Conservation (phyloP, 2,113 vertebrate species). For the Arenaria interpres region DNA sequence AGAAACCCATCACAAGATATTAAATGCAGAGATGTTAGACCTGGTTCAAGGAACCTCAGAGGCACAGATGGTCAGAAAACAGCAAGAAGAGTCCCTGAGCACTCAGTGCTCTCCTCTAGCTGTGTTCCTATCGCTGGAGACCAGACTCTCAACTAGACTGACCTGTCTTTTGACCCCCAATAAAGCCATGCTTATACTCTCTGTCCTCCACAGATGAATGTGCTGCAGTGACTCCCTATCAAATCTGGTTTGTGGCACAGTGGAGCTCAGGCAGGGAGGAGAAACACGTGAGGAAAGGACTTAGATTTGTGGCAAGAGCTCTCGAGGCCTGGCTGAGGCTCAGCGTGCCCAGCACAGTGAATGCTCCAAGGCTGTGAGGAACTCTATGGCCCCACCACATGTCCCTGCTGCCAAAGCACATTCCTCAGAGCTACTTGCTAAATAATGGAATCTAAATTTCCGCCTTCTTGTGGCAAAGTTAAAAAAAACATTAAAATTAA, state of each 20-base stretch:
- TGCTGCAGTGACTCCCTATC: neutral
- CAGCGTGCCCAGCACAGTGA: neutral
- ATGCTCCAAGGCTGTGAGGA: neutral
- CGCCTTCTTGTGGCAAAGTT: slow-evolving; percentile 51
- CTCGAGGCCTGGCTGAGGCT: neutral
- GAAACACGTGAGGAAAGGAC: neutral
- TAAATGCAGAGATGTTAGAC: neutral
- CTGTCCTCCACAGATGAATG: neutral
- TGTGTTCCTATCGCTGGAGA: rapidly evolving
- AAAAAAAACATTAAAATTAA: slow-evolving; percentile 45
- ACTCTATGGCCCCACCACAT: neutral
- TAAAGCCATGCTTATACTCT: neutral
- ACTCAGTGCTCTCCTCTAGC: neutral
- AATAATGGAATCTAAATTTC: slow-evolving; percentile 47
- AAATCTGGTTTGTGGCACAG: rapidly evolving
- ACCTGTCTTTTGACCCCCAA: neutral
- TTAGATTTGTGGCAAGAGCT: neutral
- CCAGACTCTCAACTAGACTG: neutral
- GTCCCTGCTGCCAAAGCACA: slow-evolving; percentile 5
- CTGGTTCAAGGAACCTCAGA: neutral
- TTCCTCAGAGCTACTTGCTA: slow-evolving; percentile 53
- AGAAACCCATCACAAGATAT: neutral
- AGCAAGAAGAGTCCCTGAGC: neutral
- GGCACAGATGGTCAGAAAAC: neutral
- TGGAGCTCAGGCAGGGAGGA: neutral